Conservation (phyloP, 2,113 vertebrate genomes). For the Daubentonia madagascariensis region DNA sequence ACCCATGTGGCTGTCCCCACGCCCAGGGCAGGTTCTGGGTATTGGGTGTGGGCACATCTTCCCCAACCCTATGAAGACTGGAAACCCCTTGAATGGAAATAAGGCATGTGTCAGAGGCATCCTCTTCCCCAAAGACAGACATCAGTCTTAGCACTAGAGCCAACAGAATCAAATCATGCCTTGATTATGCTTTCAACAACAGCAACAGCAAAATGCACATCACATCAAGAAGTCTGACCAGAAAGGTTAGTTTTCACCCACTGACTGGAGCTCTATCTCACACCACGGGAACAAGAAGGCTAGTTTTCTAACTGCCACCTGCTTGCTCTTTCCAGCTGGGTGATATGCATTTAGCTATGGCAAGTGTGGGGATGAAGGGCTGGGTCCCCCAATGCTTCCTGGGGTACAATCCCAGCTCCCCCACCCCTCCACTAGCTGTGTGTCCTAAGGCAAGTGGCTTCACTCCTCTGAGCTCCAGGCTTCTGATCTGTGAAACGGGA, state of each 20-base stretch:
- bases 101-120: accelerated
- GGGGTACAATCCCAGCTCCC: neutral
- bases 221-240: neutral
- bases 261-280: neutral
- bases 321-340: neutral
- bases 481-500: neutral
- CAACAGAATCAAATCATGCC: neutral
- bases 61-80: neutral
- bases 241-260: neutral
- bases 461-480: neutral
- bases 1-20: neutral
- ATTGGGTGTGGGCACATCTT: too few species aligned
- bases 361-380: neutral
- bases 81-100: neutral
- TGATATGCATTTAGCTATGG: neutral
- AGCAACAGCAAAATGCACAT: neutral
- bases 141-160: too few species aligned
- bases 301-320: neutral
- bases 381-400: neutral
- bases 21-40: neutral
- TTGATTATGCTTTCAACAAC: neutral
- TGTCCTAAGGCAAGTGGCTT: neutral
- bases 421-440: neutral
- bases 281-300: neutral
- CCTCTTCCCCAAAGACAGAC: neutral